Percentiles rank a stretch among this genome's conserved stretches.
Evolutionary conservation across 2,888 invertebrate species (phyloP).

Genomic region (Ophion obscuratus): DNA sequence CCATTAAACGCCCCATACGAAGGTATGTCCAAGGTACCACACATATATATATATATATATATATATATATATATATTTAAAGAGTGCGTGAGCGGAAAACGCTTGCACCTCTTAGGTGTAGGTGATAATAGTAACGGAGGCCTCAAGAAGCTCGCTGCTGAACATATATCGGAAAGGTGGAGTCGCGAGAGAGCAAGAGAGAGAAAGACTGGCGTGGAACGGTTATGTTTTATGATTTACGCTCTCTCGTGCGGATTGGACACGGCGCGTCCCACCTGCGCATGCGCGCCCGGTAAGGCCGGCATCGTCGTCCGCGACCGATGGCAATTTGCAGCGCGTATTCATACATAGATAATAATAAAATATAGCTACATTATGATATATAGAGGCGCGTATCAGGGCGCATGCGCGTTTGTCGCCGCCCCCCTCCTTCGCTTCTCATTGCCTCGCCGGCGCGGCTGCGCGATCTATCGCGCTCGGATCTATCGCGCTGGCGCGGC

Average conservation of each 20-base stretch:
- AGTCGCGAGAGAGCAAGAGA: conserved; percentile 61
- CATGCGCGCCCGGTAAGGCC: conserved; percentile 40
- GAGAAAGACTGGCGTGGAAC: conserved; percentile 69
- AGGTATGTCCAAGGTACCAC: background rate
- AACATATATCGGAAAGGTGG: conserved; percentile 71
- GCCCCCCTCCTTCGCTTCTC: background rate
- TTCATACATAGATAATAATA: conserved; percentile 59
- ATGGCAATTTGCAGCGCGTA: conserved; percentile 58
- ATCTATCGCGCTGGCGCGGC: conserved; percentile 33
- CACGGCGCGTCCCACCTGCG: conserved; percentile 66
- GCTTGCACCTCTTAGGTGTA: conserved; percentile 58
- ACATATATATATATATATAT: conserved; percentile 29
- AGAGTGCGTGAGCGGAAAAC: conserved; percentile 45
- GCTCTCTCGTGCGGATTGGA: conserved; percentile 73
- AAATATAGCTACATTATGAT: conserved; percentile 52
- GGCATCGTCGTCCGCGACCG: conserved; percentile 47
- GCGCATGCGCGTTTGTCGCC: conserved; percentile 17
- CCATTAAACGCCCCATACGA: conserved; percentile 50
- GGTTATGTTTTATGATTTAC: conserved; percentile 79
- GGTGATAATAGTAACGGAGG: conserved; percentile 71
- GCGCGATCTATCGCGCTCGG: background rate
- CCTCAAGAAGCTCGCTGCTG: conserved; percentile 41
- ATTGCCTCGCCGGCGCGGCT: background rate
- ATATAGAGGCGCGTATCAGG: conserved; percentile 30
- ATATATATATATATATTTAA: conserved; percentile 21